These are phyloP conservation scores for Noctua janthina DNA, from an alignment of 2,888 invertebrate species.

Conservation along the genomic window DNA sequence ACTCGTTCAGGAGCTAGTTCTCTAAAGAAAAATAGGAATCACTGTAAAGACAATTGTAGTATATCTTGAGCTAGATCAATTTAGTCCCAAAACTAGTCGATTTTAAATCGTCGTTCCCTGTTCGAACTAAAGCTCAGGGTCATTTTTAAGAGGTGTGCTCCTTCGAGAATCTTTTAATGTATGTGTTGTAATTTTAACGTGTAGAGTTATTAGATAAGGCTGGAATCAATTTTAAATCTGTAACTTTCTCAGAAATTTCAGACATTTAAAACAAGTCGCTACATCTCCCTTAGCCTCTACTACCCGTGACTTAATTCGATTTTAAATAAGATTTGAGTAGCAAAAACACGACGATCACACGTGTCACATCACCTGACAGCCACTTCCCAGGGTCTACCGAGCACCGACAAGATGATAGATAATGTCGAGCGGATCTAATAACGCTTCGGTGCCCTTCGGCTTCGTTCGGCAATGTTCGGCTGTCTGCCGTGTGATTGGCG, in stretches of 20 bases:
- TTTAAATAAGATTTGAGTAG: constrained; percentile 5
- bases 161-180: neutral
- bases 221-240: neutral
- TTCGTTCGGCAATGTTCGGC: constrained; percentile 40
- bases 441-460: constrained; percentile 50
- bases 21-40: neutral
- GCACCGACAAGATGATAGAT: constrained; percentile 65
- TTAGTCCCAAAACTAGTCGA: neutral
- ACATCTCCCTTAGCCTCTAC: neutral
- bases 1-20: neutral
- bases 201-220: neutral
- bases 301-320: neutral
- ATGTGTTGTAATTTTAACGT: neutral
- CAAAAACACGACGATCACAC: constrained; percentile 35
- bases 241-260: neutral
- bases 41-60: neutral
- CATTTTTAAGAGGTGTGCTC: too few species aligned
- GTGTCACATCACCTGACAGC: constrained; percentile 28
- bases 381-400: constrained; percentile 54
- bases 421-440: constrained; percentile 55
- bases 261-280: neutral
- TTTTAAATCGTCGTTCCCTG: neutral
- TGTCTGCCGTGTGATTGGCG: constrained; percentile 57
- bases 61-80: neutral
- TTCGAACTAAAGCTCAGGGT: neutral